These are phyloP conservation scores for Vanessa atalanta DNA, from an alignment of 1,140 invertebrate genomes.

Conservation along the genomic window DNA sequence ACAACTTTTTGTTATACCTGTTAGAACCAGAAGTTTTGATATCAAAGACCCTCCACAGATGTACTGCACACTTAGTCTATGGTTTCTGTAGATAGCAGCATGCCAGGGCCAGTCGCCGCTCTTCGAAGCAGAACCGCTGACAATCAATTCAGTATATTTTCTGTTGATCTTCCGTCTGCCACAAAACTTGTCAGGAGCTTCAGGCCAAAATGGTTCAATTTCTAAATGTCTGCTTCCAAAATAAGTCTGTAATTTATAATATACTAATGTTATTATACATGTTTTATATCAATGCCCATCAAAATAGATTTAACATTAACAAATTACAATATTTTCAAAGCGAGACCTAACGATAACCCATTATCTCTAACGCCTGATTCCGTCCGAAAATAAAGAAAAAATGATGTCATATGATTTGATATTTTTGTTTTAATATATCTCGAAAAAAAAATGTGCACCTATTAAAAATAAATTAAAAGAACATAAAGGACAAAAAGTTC, in stretches of 20 bases:
- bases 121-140: conserved; percentile 47
- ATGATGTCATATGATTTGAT: no score
- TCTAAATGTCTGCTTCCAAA: background rate
- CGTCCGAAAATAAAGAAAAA: no score
- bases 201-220: conserved; percentile 8
- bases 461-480: no score
- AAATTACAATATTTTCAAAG: no score
- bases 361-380: no score
- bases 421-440: no score
- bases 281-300: no score
- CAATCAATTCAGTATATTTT: conserved; percentile 53
- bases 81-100: conserved; percentile 88
- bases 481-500: background rate
- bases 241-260: conserved; percentile 18
- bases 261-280: no score
- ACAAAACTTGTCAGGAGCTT: conserved; percentile 45
- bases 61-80: conserved; percentile 69
- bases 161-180: conserved; percentile 50
- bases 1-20: conserved; percentile 41
- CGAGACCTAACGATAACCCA: no score
- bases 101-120: conserved; percentile 94
- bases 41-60: conserved; percentile 63
- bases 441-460: no score
- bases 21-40: conserved; percentile 52
- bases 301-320: no score